Conservation (phyloP, 1,140 invertebrate species). For the Probaryconus sp. region DNA sequence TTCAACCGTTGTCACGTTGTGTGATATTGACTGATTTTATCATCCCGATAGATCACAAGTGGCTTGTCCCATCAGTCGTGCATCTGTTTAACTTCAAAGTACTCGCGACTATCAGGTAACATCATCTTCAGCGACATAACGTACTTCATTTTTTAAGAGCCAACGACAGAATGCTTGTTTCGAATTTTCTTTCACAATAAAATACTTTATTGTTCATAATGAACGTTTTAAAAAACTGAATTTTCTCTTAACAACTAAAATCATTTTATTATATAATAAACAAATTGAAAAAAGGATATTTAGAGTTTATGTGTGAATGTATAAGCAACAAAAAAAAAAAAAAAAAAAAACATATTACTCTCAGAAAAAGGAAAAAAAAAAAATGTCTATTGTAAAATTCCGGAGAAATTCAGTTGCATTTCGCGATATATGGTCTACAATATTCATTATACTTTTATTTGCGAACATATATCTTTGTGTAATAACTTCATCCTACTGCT, state of each 20-base stretch:
- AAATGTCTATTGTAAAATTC: constrained; percentile 26
- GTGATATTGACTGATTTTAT: constrained; percentile 8
- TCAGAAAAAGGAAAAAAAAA: too few relatives aligned
- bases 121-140: background rate
- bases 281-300: too few relatives aligned
- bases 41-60: constrained; percentile 22
- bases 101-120: constrained; percentile 1
- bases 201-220: too few relatives aligned
- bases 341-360: too few relatives aligned
- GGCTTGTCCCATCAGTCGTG: background rate
- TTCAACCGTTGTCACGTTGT: background rate
- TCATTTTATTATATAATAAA: too few relatives aligned
- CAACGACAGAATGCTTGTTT: too few relatives aligned
- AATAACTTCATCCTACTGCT: constrained; percentile 49
- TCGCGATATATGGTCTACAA: constrained; percentile 43
- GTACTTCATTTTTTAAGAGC: too few relatives aligned
- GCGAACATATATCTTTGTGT: constrained; percentile 42
- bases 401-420: constrained; percentile 35
- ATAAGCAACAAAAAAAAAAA: too few relatives aligned
- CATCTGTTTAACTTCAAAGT: constrained; percentile 8
- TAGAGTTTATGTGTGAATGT: too few relatives aligned
- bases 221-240: too few relatives aligned
- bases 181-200: too few relatives aligned
- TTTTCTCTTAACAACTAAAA: too few relatives aligned
- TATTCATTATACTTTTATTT: constrained; percentile 59